A percentile compares a stretch with the other conserved stretches of the same genome.
phyloP scores from a whole-genome alignment of 2,113 vertebrate genomes.

The Crotophaga sulcirostris region DNA sequence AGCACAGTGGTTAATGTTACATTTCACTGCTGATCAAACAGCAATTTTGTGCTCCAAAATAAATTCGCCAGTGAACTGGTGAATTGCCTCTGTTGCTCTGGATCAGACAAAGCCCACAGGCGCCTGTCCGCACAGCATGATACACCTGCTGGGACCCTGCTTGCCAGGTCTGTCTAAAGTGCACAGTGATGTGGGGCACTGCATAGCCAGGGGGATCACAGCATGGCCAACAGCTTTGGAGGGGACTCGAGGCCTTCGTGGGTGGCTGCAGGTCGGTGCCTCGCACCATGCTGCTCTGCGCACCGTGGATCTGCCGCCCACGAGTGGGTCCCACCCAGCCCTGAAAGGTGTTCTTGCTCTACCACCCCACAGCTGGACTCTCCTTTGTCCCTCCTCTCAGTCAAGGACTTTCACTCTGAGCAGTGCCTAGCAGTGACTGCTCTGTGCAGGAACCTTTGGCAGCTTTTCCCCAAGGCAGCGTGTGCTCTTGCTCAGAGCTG shows the following conservation, averaged over 20 bases:
- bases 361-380: background rate
- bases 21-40: background rate
- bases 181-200: background rate
- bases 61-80: accelerated
- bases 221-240: background rate
- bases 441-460: background rate
- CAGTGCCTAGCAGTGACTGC: background rate
- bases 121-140: accelerated
- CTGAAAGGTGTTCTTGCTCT: background rate
- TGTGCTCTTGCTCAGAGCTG: background rate
- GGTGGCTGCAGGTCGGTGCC: background rate
- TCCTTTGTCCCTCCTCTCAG: background rate
- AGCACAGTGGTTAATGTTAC: background rate
- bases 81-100: background rate
- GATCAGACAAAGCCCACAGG: background rate
- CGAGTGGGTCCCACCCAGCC: background rate
- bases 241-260: no score
- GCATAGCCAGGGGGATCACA: background rate
- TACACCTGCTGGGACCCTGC: no score
- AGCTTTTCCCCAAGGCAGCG: background rate
- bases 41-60: background rate
- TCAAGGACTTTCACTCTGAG: background rate
- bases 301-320: accelerated
- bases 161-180: no score
- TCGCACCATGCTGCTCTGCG: background rate